A percentile compares a stretch with the other conserved stretches of the same genome.
These are phyloP conservation scores for Calliopum simillimum DNA, from an alignment of 2,888 invertebrate species.

Conservation along the genomic window DNA sequence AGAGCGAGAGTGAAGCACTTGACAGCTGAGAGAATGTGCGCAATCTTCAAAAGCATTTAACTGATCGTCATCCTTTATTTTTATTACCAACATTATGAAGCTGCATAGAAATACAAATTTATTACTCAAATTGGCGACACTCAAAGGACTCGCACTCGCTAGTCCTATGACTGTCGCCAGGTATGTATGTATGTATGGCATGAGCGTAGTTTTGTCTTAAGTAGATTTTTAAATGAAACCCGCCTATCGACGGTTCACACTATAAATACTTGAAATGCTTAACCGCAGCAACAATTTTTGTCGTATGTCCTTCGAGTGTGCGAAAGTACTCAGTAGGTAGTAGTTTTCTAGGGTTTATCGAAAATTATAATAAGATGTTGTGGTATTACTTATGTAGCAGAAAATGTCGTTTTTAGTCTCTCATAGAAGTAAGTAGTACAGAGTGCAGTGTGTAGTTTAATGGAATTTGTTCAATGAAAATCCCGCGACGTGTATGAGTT, in stretches of 20 bases:
- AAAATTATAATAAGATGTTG: too few species aligned
- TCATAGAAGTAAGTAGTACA: too few species aligned
- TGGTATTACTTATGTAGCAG: too few species aligned
- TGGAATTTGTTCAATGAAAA: too few species aligned
- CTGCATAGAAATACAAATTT: constrained; percentile 40
- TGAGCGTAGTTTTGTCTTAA: constrained; percentile 43
- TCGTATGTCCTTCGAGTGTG: constrained; percentile 37
- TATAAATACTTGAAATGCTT: constrained; percentile 34
- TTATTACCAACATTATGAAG: constrained; percentile 37
- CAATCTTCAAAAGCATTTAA: not conserved
- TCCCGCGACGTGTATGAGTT: too few species aligned
- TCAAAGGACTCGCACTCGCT: constrained; percentile 23
- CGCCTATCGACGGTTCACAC: constrained; percentile 56
- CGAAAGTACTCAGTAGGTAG: too few species aligned
- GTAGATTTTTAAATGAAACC: constrained; percentile 51
- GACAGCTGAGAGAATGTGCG: not conserved
- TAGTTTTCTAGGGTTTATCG: too few species aligned
- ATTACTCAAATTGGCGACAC: constrained; percentile 49
- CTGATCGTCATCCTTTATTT: constrained; percentile 12
- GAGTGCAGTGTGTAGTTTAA: too few species aligned
- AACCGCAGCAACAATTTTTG: constrained; percentile 40
- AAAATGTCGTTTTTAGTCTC: too few species aligned
- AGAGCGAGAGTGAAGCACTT: not conserved
- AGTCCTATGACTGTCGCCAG: constrained; percentile 36
- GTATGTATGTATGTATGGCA: constrained; percentile 25